Base-by-base conservation (phyloP, 2,888 invertebrate genomes). In the Apamea epomidion region DNA sequence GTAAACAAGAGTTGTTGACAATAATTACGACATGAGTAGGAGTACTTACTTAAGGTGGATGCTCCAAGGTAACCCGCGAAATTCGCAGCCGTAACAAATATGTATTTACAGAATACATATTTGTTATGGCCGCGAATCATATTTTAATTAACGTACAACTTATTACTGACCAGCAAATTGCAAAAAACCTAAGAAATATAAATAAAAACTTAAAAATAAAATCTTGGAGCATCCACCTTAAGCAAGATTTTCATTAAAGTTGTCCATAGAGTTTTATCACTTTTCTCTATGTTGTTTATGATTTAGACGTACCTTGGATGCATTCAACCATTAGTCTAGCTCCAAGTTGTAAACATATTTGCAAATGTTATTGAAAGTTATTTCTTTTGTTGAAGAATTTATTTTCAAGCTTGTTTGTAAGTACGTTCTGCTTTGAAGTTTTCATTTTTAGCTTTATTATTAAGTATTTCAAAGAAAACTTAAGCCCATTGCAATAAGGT, bases 221-320 rank as follows among this genome's bases (percentile, higher is more conserved):
- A n/a, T n/a, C n/a, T n/a, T n/a, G n/a, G n/a, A n/a, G n/a, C n/a
- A n/a, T n/a, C n/a, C n/a, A n/a, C n/a, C n/a, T n/a, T 51, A 45
- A 74, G 54, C 37, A 48, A 82, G 32, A 18, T 73, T 60, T 82
- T 80, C 32, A 80, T 64, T 54, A 45, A 45, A 71, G 12, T 74
- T 42, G 1, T 25, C 60, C 83, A 58, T 25, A 29, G 54, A 80
- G 58, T 58, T 65, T 65, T 65, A 80, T 76, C 37, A 58, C 65
- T 58, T 76, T 65, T 54, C 76, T 80, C 25, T 37, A 48, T 48
- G 45, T 65, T 48, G 58, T 77, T 76, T 54, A 83, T 67, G 83
- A 76, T 83, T 16, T 77, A 48, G 25, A 48, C 16, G 21, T 67
- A 83, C 29, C 45, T 60, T 42, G 65, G 45, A 65, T 65, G 64